These are phyloP conservation scores for Calliphora vomitoria DNA, from an alignment of 2,888 invertebrate genomes.

Conservation along the genomic window DNA sequence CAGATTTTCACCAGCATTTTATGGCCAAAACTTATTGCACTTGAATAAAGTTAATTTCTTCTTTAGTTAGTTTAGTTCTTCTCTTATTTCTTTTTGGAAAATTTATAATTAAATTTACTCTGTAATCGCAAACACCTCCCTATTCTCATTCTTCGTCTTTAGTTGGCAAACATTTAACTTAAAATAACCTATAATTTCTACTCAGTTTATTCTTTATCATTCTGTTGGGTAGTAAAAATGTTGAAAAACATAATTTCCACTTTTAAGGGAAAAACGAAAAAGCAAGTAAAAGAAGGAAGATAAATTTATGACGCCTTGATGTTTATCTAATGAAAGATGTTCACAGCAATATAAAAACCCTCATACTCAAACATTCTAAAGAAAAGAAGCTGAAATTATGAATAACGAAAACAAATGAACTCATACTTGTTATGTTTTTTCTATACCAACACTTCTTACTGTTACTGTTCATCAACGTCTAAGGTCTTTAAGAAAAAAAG, in stretches of 20 bases:
- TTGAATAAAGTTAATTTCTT: constrained; percentile 44
- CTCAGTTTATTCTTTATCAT: not conserved
- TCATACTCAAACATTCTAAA: not conserved
- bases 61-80: constrained; percentile 13
- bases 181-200: constrained; percentile 10
- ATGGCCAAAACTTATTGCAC: constrained; percentile 17
- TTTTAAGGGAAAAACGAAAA: constrained; percentile 1
- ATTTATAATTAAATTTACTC: constrained; percentile 45
- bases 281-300: constrained; percentile 16
- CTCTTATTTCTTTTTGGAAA: not conserved
- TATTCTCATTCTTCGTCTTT: not conserved
- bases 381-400: constrained; percentile 11
- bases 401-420: constrained; percentile 40
- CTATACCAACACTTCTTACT: not conserved
- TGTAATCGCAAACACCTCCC: constrained; percentile 34
- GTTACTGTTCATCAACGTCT: not conserved
- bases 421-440: constrained; percentile 1
- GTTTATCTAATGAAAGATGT: constrained; percentile 56
- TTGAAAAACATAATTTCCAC: constrained; percentile 39
- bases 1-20: constrained; percentile 17
- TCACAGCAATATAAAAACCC: constrained; percentile 2
- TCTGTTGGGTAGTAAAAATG: constrained; percentile 24
- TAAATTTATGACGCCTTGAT: constrained; percentile 53
- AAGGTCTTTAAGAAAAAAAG: not conserved
- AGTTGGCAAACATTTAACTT: constrained; percentile 5